Conservation (phyloP, 1,140 invertebrate species). For the Kradibia gibbosae region DNA sequence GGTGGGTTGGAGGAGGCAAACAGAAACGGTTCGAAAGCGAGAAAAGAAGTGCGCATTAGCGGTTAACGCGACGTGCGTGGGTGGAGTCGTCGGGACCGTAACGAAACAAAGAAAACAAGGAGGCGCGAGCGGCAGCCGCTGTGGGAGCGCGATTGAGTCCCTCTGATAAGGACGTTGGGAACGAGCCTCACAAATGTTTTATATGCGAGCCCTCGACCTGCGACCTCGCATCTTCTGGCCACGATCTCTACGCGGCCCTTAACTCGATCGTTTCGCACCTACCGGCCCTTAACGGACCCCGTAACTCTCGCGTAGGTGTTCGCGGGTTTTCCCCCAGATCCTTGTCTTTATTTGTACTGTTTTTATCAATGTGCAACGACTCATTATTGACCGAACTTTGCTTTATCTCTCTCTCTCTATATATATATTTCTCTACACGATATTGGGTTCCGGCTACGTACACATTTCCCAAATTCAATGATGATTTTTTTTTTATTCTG, state of each 20-base stretch:
- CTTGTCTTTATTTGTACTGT: constrained; percentile 44
- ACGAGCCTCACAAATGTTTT: constrained; percentile 19
- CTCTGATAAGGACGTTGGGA: constrained; percentile 31
- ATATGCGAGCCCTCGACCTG: constrained; percentile 37
- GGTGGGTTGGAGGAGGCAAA: neutral
- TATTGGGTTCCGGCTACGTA: constrained; percentile 30
- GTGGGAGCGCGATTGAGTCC: constrained; percentile 34
- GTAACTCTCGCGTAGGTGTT: neutral
- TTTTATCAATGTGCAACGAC: constrained; percentile 16
- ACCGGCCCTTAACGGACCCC: neutral
- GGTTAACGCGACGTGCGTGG: constrained; percentile 46
- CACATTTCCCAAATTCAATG: neutral
- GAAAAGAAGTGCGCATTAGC: constrained; percentile 47
- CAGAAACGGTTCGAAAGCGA: constrained; percentile 30
- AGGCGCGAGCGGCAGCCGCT: neutral
- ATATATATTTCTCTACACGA: neutral
- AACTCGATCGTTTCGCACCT: constrained; percentile 47
- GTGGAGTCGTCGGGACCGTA: constrained; percentile 20
- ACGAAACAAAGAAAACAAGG: constrained; percentile 37
- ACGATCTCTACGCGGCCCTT: constrained; percentile 1
- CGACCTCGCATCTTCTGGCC: constrained; percentile 16
- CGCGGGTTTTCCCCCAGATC: neutral
- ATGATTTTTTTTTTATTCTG: neutral
- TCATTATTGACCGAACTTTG: neutral
- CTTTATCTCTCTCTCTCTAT: neutral